These are phyloP conservation scores for Pocillopora verrucosa DNA, from an alignment of 64 coral and sea anemone genomes.

Conservation along the genomic window DNA sequence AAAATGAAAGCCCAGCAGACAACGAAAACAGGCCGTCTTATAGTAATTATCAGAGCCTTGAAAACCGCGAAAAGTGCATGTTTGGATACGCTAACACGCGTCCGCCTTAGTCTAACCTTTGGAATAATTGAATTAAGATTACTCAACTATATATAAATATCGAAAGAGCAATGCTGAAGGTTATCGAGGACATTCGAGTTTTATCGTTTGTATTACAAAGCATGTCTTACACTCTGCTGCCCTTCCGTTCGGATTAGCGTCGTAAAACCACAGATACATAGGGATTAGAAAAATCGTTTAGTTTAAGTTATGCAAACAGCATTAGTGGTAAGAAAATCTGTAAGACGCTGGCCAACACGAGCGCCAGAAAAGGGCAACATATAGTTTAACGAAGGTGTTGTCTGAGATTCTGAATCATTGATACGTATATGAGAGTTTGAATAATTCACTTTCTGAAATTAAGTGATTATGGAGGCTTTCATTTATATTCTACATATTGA, in stretches of 20 bases:
- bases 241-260: not conserved
- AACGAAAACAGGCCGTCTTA: not conserved
- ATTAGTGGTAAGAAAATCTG: not conserved
- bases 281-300: not conserved
- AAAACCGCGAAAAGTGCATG: not conserved
- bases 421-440: not conserved
- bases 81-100: not conserved
- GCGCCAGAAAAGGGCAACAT: not conserved
- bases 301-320: not conserved
- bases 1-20: not conserved
- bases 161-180: not conserved
- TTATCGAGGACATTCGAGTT: not conserved
- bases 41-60: slow-evolving; percentile 12
- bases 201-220: not conserved
- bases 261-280: not conserved
- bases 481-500: not conserved
- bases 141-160: not conserved
- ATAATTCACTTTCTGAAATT: not conserved
- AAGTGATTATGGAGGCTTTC: not conserved
- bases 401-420: not conserved
- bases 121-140: slow-evolving; percentile 5
- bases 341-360: not conserved
- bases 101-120: not conserved
- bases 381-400: not conserved
- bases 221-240: not conserved